A percentile compares a stretch with the other conserved stretches of the same genome.
phyloP scores from a whole-genome alignment of 2,797 vertebrate genomes.

The Ceryle rudis region DNA sequence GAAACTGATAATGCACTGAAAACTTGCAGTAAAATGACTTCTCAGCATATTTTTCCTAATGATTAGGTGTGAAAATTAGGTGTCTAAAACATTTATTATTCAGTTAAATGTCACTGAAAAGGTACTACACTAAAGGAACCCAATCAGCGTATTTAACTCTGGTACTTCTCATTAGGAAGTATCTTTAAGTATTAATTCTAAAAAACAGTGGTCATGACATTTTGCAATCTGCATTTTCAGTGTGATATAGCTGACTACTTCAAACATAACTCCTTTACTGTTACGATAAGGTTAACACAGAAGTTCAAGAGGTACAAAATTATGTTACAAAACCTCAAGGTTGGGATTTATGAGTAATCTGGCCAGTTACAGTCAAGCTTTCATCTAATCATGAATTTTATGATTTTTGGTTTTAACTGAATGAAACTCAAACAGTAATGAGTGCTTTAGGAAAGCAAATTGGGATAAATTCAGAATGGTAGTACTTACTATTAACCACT shows the following conservation, averaged over 20 bases:
- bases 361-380: background rate
- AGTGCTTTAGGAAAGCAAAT: background rate
- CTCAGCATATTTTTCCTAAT: background rate
- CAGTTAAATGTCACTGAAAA: background rate
- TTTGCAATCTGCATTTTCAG: background rate
- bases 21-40: background rate
- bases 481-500: background rate
- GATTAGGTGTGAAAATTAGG: background rate
- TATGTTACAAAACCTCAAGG: background rate
- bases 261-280: too few species aligned
- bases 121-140: background rate
- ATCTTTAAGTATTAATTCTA: background rate
- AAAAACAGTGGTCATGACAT: background rate
- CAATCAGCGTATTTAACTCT: background rate
- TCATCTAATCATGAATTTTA: background rate
- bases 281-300: too few species aligned
- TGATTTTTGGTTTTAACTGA: background rate
- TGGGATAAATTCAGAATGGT: background rate
- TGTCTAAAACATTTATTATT: background rate
- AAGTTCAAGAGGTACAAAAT: background rate
- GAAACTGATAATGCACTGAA: background rate
- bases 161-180: background rate
- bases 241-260: background rate
- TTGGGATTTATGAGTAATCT: background rate
- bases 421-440: background rate